These are phyloP conservation scores for Osmerus mordax DNA, from an alignment of 2,113 vertebrate genomes.

Conservation along the genomic window DNA sequence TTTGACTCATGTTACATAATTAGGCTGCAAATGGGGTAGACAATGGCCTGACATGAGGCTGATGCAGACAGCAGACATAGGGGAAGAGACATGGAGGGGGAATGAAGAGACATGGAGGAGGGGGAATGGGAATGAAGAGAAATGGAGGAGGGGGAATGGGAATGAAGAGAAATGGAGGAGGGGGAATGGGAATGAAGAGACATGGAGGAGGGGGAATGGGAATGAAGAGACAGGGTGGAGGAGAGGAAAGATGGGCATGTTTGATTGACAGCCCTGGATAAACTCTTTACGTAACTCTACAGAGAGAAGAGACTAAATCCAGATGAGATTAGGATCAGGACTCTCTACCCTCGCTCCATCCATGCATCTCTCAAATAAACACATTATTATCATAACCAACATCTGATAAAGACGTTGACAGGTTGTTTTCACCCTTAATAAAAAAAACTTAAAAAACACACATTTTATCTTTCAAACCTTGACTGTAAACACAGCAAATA, in stretches of 20 bases:
- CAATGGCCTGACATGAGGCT: neutral
- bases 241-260: conserved; percentile 42
- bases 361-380: conserved; percentile 16
- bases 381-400: no score
- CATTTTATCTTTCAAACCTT: no score
- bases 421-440: no score
- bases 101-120: neutral
- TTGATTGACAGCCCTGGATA: conserved; percentile 62
- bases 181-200: no score
- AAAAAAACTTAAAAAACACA: no score
- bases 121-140: neutral
- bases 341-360: conserved; percentile 34
- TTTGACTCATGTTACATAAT: neutral
- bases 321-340: conserved; percentile 66
- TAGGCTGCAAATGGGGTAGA: neutral
- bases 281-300: conserved; percentile 62
- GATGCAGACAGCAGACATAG: neutral
- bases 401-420: no score
- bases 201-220: neutral
- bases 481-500: no score
- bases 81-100: neutral
- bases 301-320: conserved; percentile 61
- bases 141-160: conserved; percentile 11
- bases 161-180: neutral
- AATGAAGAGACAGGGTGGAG: conserved; percentile 1